These are phyloP conservation scores for Apodemia zela DNA, from an alignment of 2,888 invertebrate genomes.

Conservation along the genomic window DNA sequence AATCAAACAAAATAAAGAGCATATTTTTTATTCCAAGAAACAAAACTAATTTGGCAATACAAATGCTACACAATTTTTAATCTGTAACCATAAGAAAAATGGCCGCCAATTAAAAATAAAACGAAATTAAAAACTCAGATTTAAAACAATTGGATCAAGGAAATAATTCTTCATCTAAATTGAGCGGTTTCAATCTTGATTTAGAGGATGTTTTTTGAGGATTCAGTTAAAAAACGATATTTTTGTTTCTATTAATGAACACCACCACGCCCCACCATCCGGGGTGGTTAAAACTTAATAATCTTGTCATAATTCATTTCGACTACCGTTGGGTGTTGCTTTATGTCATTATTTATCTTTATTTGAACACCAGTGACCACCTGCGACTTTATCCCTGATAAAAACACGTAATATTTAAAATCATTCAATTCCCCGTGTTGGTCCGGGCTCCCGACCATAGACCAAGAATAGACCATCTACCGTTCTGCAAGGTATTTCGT, in stretches of 20 bases:
- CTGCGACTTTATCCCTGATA: no score
- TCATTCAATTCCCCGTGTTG: no score
- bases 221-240: constrained; percentile 27
- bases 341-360: constrained; percentile 59
- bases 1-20: background rate
- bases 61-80: background rate
- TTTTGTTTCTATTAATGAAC: constrained; percentile 33
- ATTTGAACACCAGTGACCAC: background rate
- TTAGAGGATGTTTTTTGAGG: constrained; percentile 20
- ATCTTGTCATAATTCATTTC: constrained; percentile 37
- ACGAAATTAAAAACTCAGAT: constrained; percentile 32
- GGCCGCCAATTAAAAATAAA: background rate
- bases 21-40: background rate
- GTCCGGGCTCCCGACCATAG: no score
- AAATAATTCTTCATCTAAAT: constrained; percentile 50
- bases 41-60: background rate
- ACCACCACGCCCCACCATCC: constrained; percentile 32
- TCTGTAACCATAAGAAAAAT: background rate
- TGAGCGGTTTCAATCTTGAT: constrained; percentile 48
- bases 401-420: no score
- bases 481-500: no score
- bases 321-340: constrained; percentile 59
- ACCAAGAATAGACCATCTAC: no score
- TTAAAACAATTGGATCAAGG: constrained; percentile 30
- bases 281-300: constrained; percentile 32